Conservation (phyloP, 2,797 vertebrate genomes). For the Gephyroberyx darwinii region DNA sequence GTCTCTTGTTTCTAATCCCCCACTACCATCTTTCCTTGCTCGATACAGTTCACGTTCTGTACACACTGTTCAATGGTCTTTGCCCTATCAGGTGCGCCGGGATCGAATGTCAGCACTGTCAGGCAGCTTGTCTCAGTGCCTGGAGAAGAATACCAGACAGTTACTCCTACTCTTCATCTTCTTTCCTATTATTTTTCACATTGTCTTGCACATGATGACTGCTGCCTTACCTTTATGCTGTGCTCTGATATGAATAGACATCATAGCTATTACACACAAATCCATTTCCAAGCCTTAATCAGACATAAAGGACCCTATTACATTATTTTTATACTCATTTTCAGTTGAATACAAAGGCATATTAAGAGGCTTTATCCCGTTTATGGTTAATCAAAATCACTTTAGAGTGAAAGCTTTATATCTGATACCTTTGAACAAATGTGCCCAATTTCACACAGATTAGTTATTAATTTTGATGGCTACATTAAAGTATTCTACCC, state of each 20-base stretch:
- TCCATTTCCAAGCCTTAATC: constrained; percentile 58
- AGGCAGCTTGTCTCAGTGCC: constrained; percentile 57
- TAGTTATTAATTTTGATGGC: constrained; percentile 59
- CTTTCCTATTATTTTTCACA: constrained; percentile 43
- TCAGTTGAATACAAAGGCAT: constrained; percentile 63
- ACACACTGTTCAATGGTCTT: constrained; percentile 47
- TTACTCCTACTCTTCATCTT: constrained; percentile 22
- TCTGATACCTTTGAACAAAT: constrained; percentile 70
- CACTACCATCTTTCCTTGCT: constrained; percentile 40
- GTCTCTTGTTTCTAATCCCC: constrained; percentile 63
- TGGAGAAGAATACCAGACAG: constrained; percentile 55
- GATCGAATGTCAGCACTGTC: constrained; percentile 73
- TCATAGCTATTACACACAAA: constrained; percentile 52
- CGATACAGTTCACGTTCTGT: constrained; percentile 52
- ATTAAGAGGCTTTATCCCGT: constrained; percentile 54
- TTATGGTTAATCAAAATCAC: constrained; percentile 65
- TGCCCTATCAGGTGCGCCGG: constrained; percentile 69
- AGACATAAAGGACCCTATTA: constrained; percentile 56
- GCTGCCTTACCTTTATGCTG: constrained; percentile 33
- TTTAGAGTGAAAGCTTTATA: constrained; percentile 58
- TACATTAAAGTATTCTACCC: constrained; percentile 32
- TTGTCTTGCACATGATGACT: constrained; percentile 24
- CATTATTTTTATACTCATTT: constrained; percentile 61
- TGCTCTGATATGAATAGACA: constrained; percentile 39
- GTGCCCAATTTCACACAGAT: constrained; percentile 66